A percentile compares a stretch with the other conserved stretches of the same genome.
Evolutionary conservation across 2,797 vertebrate species (phyloP).

Genomic region (Sebastes taczanowskii): DNA sequence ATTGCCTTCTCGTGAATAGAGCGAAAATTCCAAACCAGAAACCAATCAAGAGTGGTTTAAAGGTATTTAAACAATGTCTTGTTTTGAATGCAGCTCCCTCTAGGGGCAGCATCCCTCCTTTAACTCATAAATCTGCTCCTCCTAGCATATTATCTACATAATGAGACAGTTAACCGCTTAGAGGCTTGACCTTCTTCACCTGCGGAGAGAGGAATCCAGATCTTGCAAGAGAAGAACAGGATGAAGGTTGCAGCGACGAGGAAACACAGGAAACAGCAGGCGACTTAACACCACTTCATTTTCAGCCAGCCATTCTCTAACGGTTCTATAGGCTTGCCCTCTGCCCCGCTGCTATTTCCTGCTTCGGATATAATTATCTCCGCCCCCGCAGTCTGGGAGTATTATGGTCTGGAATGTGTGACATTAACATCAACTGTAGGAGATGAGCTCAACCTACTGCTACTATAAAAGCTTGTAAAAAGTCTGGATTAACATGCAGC

Average conservation of each 20-base stretch:
- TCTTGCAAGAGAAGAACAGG: constrained; percentile 17
- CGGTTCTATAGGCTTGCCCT: constrained; percentile 60
- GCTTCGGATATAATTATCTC: constrained; percentile 78
- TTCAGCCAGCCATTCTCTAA: constrained; percentile 48
- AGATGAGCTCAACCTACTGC: constrained; percentile 24
- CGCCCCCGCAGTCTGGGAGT: constrained; percentile 67
- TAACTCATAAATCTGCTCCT: constrained; percentile 34
- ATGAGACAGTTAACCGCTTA: constrained; percentile 15
- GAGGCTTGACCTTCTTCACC: constrained; percentile 33
- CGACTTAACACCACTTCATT: constrained; percentile 43
- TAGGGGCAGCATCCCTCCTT: background rate
- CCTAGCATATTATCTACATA: constrained; percentile 13
- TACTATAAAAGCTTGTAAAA: background rate
- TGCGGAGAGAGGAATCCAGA: constrained; percentile 4
- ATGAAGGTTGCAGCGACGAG: constrained; percentile 20
- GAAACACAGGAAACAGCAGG: constrained; percentile 38
- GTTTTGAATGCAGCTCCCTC: constrained; percentile 26
- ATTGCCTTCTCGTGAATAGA: constrained; percentile 12
- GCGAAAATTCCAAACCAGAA: constrained; percentile 34
- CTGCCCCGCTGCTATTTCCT: constrained; percentile 76
- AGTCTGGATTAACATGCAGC: background rate
- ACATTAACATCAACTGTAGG: constrained; percentile 55
- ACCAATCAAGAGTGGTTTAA: constrained; percentile 24
- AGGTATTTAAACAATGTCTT: constrained; percentile 28
- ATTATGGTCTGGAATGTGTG: constrained; percentile 74